Evolutionary conservation across 2,888 invertebrate genomes (phyloP).

Genomic region (Tetropium fuscum): DNA sequence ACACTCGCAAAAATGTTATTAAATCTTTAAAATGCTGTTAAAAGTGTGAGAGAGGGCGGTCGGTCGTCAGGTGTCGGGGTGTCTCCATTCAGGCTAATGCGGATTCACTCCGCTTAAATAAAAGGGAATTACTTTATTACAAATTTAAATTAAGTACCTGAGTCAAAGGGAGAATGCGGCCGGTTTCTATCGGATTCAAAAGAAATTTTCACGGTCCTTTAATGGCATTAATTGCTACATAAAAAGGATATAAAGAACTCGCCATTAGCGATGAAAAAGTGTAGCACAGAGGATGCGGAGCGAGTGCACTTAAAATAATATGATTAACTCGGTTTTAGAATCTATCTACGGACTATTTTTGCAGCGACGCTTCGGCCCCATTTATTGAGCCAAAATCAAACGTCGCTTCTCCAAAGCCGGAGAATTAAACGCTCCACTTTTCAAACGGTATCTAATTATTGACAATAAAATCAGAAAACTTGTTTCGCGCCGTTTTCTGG

Average conservation of each 20-base stretch:
- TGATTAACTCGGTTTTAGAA: constrained; percentile 37
- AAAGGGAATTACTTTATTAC: constrained; percentile 10
- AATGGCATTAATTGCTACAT: constrained; percentile 19
- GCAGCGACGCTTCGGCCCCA: too few relatives aligned
- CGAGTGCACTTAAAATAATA: constrained; percentile 43
- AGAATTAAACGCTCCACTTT: too few relatives aligned
- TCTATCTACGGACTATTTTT: background rate
- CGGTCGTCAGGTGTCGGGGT: too few relatives aligned
- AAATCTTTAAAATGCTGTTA: too few relatives aligned
- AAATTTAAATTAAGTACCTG: constrained; percentile 4
- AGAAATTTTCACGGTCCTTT: constrained; percentile 22
- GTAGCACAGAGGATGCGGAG: constrained; percentile 17
- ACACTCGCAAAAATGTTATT: constrained; percentile 1
- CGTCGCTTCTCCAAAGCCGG: too few relatives aligned
- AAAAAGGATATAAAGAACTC: constrained; percentile 39
- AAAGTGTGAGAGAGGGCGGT: too few relatives aligned
- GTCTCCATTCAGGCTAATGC: too few relatives aligned
- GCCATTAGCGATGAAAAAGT: constrained; percentile 34
- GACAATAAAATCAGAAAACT: too few relatives aligned
- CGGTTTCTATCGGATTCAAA: constrained; percentile 4
- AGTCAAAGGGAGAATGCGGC: constrained; percentile 13
- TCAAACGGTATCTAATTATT: too few relatives aligned
- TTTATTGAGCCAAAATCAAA: too few relatives aligned
- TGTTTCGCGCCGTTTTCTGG: too few relatives aligned
- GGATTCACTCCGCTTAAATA: background rate